A percentile compares a stretch with the other conserved stretches of the same genome.
phyloP scores from a whole-genome alignment of 2,113 vertebrate genomes.

The Anguilla japonica region DNA sequence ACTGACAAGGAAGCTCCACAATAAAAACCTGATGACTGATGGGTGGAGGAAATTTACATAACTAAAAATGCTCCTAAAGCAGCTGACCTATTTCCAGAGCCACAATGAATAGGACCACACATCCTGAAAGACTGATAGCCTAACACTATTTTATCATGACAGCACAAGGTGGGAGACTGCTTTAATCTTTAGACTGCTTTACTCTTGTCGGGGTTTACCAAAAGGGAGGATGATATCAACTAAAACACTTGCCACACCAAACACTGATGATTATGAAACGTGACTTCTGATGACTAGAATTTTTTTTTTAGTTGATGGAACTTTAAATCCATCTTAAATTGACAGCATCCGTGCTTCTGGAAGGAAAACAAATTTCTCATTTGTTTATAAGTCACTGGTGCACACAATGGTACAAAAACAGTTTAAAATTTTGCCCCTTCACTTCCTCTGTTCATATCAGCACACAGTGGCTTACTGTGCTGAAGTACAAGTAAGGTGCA shows the following conservation, averaged over 20 bases:
- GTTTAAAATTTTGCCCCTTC: neutral
- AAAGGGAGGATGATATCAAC: neutral
- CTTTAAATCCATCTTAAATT: neutral
- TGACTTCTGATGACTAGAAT: neutral
- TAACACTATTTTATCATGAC: neutral
- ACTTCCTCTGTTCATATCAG: neutral
- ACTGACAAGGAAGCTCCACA: neutral
- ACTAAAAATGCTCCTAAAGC: neutral
- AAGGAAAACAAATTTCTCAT: neutral
- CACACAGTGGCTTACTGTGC: neutral
- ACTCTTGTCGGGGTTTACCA: neutral
- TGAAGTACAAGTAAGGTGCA: neutral
- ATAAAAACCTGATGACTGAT: neutral
- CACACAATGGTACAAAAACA: neutral
- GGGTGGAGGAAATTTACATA: neutral
- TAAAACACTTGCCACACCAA: neutral
- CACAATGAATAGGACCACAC: constrained; percentile 6
- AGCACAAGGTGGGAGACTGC: neutral
- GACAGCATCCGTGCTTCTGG: neutral
- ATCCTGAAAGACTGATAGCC: neutral
- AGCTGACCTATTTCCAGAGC: neutral
- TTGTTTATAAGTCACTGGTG: neutral
- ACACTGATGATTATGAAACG: neutral
- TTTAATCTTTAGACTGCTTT: neutral
- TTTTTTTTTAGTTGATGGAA: neutral